Conservation (phyloP, 2,888 invertebrate species). For the Stenoptilia bipunctidactyla region DNA sequence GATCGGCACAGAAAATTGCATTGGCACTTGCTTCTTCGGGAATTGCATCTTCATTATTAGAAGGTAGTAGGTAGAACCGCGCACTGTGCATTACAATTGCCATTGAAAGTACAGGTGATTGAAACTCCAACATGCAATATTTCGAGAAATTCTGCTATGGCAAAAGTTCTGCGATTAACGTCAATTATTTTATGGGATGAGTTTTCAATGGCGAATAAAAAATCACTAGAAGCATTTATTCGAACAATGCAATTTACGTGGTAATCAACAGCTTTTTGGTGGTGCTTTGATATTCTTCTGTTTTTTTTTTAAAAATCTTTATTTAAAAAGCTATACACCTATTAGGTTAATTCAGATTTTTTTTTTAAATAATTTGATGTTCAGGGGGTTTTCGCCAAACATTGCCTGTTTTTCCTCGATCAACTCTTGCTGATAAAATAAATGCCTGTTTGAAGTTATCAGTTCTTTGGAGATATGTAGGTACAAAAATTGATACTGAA, state of each 20-base stretch:
- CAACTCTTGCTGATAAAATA: constrained; percentile 8
- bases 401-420: constrained; percentile 3
- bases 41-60: constrained; percentile 14
- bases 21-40: constrained; percentile 15
- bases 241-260: constrained; percentile 5
- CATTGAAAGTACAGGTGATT: constrained; percentile 16
- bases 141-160: constrained; percentile 13
- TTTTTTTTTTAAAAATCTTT: no score
- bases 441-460: constrained; percentile 5
- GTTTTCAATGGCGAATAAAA: constrained; percentile 9
- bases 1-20: constrained; percentile 12
- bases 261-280: background rate
- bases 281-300: constrained; percentile 3
- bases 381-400: constrained; percentile 7
- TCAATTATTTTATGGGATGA: constrained; percentile 10
- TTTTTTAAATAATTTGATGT: no score
- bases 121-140: constrained; percentile 15
- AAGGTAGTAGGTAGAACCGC: constrained; percentile 17
- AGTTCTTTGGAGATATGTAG: constrained; percentile 3
- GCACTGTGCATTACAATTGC: constrained; percentile 17
- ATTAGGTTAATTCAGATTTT: no score
- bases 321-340: no score
- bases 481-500: constrained; percentile 8
- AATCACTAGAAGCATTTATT: constrained; percentile 10
- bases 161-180: constrained; percentile 9